Conservation (phyloP, 2,888 invertebrate species). For the Morpho deidamia region DNA sequence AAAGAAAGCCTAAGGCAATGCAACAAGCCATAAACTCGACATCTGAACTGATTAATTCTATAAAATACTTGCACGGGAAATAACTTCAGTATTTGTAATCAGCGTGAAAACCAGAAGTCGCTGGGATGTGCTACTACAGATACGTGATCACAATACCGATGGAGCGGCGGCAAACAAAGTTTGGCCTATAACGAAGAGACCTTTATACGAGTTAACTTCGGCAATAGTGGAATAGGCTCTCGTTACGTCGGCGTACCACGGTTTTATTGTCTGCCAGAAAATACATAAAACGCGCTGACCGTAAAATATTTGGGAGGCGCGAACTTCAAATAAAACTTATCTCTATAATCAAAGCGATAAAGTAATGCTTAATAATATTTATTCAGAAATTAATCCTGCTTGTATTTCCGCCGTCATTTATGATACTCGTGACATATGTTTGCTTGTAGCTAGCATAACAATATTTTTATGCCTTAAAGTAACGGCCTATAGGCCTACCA, state of each 20-base stretch:
- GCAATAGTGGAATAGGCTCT: conserved; percentile 13
- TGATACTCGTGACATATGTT: no score
- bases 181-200: conserved; percentile 31
- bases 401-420: neutral
- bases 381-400: neutral
- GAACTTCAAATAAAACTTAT: conserved; percentile 20
- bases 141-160: conserved; percentile 59
- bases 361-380: conserved; percentile 8
- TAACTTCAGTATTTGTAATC: conserved; percentile 59
- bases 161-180: conserved; percentile 33
- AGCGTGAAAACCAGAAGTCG: conserved; percentile 61
- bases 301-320: conserved; percentile 39
- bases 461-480: neutral
- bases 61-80: conserved; percentile 24
- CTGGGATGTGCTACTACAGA: conserved; percentile 51
- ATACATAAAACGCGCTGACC: conserved; percentile 48
- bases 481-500: no score
- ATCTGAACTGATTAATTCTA: conserved; percentile 13
- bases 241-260: conserved; percentile 19
- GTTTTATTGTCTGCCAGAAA: conserved; percentile 47
- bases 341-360: conserved; percentile 15
- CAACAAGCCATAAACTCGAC: conserved; percentile 5
- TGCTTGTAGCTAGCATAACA: no score
- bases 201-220: conserved; percentile 13
- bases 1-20: neutral